These are phyloP conservation scores for Fratercula arctica DNA, from an alignment of 2,797 vertebrate species.

Conservation along the genomic window DNA sequence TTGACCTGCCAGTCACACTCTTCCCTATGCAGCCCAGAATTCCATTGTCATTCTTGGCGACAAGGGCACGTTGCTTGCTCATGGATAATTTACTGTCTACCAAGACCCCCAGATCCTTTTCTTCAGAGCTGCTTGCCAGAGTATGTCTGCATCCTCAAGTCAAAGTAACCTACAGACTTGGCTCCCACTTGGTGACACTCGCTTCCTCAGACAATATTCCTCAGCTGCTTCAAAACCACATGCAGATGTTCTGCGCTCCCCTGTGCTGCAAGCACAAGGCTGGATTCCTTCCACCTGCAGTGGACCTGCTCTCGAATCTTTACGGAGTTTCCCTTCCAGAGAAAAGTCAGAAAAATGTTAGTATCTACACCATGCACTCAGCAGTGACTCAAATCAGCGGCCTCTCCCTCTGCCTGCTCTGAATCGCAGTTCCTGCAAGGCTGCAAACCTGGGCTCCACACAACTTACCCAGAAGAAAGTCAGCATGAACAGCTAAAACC, in stretches of 20 bases:
- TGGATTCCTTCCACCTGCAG: neutral
- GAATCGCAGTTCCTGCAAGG: neutral
- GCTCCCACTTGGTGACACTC: neutral
- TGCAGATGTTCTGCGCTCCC: rapidly evolving
- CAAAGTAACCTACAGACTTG: neutral
- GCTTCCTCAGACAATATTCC: neutral
- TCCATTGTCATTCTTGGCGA: too few relatives aligned
- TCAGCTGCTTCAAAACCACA: neutral
- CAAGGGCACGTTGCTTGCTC: too few relatives aligned
- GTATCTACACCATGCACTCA: rapidly evolving
- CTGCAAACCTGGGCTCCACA: neutral
- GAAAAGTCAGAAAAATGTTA: neutral
- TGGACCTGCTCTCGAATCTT: neutral
- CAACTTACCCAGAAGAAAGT: neutral
- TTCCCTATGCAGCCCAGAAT: too few relatives aligned
- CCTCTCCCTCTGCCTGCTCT: neutral
- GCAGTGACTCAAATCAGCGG: neutral
- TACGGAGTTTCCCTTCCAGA: neutral
- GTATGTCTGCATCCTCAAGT: neutral
- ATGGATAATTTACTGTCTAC: too few relatives aligned
- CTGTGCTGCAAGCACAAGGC: neutral
- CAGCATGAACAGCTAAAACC: neutral
- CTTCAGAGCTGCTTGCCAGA: too few relatives aligned
- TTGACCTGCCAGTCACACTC: too few relatives aligned
- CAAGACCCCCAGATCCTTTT: too few relatives aligned